Conservation (phyloP, 2,113 vertebrate genomes). For the Cololabis saira region DNA sequence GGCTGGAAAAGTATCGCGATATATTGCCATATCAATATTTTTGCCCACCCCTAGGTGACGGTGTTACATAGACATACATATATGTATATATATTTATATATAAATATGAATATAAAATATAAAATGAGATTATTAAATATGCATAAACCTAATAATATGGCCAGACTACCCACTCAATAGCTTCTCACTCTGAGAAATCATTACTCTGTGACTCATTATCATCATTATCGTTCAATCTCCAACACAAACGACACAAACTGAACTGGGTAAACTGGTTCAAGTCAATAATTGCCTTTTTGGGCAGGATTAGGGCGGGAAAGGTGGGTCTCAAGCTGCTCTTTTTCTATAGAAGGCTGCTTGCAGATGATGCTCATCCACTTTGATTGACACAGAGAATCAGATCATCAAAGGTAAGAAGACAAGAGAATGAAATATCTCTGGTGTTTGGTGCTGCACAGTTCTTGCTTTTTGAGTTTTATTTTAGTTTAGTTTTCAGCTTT, state of each 20-base stretch:
- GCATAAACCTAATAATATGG: fast-evolving
- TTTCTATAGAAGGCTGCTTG: slow-evolving; percentile 31
- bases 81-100: too few relatives aligned
- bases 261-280: neutral
- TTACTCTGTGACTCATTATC: neutral
- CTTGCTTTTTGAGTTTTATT: neutral
- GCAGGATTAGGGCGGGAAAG: neutral
- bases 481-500: too few relatives aligned
- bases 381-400: neutral
- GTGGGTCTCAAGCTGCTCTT: fast-evolving
- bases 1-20: too few relatives aligned
- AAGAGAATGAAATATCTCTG: neutral
- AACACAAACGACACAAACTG: slow-evolving; percentile 2
- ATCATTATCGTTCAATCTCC: neutral
- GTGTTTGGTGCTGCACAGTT: neutral
- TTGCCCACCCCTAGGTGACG: too few relatives aligned
- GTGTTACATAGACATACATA: too few relatives aligned
- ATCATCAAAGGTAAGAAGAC: slow-evolving; percentile 45
- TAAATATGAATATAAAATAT: too few relatives aligned
- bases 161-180: neutral
- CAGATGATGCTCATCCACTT: neutral
- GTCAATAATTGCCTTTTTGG: slow-evolving; percentile 1
- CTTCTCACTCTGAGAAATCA: too few relatives aligned
- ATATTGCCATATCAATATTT: too few relatives aligned
- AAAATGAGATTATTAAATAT: neutral